Evolutionary conservation across 2,888 invertebrate genomes (phyloP), one percentile per base, ranked within the genome.

Genomic region (Quadriops clusia): DNA sequence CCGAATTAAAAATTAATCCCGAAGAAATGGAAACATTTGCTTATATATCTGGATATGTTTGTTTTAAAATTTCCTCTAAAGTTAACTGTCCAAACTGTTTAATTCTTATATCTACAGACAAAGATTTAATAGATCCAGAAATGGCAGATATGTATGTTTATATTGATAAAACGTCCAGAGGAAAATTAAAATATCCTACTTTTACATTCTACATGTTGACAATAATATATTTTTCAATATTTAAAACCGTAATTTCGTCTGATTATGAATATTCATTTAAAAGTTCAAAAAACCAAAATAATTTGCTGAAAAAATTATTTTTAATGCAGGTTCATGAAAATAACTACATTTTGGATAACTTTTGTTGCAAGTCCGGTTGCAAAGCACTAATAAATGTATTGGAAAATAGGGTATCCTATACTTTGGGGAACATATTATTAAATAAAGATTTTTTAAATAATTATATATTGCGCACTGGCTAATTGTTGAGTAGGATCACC

Each of bases 151-250:
- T 8, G 6, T 23, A 23, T 4, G 13, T 23, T 12, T 22, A 22
- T 22, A 22, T 22, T 5, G 22, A 22, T 7, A 22, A 22, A 22
- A 5, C 11, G 4, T 22, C 22, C 4, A 9, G 22, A 22, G 22
- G 22, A 22, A 22, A 22, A 22, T 22, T 22, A 22, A 22, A 22
- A 22, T 22, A 22, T 7, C 22, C 22, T 7, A 22, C 22, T 5
- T 5, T 7, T 5, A 11, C 9, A 22, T 22, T 22, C 11, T 5
- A 9, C 7, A 5, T 5, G 9, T 5, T 22, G 5, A 12, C 12
- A 3, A n/a, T n/a, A 12, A 23, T 13, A 8, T 23, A 12, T n/a
- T 23, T 12, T 13, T 12, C 13, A 6, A 8, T 23, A n/a, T 23
- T 23, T 23, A 23, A 23, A 23, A 23, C 13, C 13, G n/a, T n/a